A percentile compares a stretch with the other conserved stretches of the same genome.
phyloP scores from a whole-genome alignment of 1,140 invertebrate genomes.

The Euglossa dilemma region DNA sequence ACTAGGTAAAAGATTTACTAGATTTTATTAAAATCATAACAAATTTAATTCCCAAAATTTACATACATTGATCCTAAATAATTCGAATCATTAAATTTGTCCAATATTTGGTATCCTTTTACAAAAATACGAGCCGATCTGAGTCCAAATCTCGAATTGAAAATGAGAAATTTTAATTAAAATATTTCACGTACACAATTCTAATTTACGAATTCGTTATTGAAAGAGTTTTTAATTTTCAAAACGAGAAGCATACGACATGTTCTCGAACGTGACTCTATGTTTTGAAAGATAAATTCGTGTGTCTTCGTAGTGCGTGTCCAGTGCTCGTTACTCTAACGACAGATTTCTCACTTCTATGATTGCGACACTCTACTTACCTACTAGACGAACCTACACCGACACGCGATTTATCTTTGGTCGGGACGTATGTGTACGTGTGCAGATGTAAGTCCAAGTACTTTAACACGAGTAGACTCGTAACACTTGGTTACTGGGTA shows the following conservation, averaged over 20 bases:
- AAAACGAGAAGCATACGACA: neutral
- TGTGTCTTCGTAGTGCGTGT: slow-evolving; percentile 44
- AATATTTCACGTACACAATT: no score
- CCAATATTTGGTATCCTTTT: no score
- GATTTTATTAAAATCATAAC: no score
- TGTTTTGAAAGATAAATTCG: slow-evolving; percentile 41
- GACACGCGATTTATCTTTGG: slow-evolving; percentile 27
- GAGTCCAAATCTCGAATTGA: no score
- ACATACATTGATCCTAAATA: no score
- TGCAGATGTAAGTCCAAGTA: slow-evolving; percentile 38
- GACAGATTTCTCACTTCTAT: slow-evolving; percentile 71
- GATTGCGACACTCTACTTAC: slow-evolving; percentile 71
- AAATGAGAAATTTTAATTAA: no score
- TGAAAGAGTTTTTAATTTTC: neutral
- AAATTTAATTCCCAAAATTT: no score
- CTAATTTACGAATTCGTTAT: no score
- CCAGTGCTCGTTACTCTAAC: slow-evolving; percentile 47
- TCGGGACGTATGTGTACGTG: slow-evolving; percentile 3
- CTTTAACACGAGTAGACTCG: slow-evolving; percentile 46
- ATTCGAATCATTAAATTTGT: no score
- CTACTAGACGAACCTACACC: slow-evolving; percentile 63
- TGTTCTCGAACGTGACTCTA: slow-evolving; percentile 1
- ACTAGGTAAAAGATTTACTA: no score
- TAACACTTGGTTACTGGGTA: slow-evolving; percentile 32
- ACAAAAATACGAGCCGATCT: no score